Percentiles rank a stretch among this genome's conserved stretches.
Conservation (phyloP, 2,797 vertebrate genomes). For the Tamandua tetradactyla region DNA sequence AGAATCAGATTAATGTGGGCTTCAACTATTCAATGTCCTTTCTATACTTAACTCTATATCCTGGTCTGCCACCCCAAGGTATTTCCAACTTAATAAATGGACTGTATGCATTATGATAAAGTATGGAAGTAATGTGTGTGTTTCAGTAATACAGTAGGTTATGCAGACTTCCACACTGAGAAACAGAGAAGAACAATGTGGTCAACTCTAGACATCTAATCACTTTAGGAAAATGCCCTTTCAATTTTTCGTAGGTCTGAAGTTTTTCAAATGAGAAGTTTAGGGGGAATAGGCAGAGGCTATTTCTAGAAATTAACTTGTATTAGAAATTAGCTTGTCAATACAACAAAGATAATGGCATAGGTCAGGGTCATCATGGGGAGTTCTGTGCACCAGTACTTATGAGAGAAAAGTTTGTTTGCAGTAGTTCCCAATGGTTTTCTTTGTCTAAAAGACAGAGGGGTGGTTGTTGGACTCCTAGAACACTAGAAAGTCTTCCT, state of each 20-base stretch:
- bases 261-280: neutral
- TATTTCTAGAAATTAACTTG: neutral
- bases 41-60: neutral
- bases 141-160: neutral
- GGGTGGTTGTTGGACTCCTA: neutral
- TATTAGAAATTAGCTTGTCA: neutral
- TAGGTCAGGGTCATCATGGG: neutral
- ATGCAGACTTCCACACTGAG: neutral
- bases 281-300: neutral
- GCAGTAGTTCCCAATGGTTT: fast-evolving
- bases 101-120: neutral
- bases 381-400: neutral
- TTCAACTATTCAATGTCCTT: neutral
- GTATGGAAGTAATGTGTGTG: no score
- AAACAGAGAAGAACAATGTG: neutral
- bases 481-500: neutral
- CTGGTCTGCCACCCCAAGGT: no score
- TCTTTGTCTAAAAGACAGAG: neutral
- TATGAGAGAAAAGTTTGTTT: neutral
- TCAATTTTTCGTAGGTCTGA: neutral
- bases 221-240: neutral
- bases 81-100: neutral
- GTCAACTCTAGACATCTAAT: neutral
- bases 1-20: neutral
- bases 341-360: neutral